These are phyloP conservation scores for Mus pahari DNA, from an alignment of 2,113 vertebrate genomes.

Conservation along the genomic window DNA sequence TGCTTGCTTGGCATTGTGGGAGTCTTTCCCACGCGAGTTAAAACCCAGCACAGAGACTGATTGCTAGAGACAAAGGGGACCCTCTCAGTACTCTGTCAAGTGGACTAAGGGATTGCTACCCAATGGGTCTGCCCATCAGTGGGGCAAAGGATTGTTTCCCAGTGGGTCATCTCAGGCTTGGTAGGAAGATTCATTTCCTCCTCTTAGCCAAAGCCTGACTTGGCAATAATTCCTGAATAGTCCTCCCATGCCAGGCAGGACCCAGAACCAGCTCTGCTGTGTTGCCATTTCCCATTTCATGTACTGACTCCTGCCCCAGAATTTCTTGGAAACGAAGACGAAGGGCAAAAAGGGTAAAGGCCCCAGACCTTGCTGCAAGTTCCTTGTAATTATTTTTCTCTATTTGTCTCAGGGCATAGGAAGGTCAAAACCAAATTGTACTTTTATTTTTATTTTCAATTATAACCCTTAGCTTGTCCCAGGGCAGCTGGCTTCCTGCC, in stretches of 20 bases:
- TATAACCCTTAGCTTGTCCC: background rate
- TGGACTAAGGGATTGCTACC: background rate
- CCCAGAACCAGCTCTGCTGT: background rate
- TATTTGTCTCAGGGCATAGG: background rate
- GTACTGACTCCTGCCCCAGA: background rate
- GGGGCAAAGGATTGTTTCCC: background rate
- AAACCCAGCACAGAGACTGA: background rate
- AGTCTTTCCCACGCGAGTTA: background rate
- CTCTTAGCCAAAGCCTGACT: background rate
- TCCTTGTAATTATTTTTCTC: background rate
- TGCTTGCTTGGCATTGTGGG: background rate
- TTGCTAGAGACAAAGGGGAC: background rate
- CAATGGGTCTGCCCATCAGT: background rate
- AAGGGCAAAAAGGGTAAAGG: background rate
- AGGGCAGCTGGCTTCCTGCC: background rate
- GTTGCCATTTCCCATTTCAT: background rate
- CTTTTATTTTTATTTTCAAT: constrained; percentile 32
- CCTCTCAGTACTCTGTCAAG: background rate
- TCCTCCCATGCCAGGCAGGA: background rate
- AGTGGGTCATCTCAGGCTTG: background rate
- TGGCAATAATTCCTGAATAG: background rate
- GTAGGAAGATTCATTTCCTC: background rate
- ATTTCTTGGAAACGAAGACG: background rate
- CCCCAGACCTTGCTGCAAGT: background rate
- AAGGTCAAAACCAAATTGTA: constrained; percentile 50